Conservation (phyloP, 2,797 vertebrate species). For the Spatula versicolor region DNA sequence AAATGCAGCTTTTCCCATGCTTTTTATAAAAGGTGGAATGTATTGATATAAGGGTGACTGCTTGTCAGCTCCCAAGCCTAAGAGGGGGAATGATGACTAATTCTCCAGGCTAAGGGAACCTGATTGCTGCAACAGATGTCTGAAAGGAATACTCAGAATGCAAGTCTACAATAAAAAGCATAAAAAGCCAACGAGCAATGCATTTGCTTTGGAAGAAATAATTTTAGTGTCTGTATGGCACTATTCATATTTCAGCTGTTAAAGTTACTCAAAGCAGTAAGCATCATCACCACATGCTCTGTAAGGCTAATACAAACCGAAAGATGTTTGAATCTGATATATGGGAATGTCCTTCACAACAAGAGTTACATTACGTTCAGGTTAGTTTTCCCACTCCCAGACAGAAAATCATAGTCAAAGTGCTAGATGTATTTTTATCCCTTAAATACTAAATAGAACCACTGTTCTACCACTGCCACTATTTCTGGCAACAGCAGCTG, state of each 20-base stretch:
- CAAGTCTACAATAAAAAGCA: constrained; percentile 10
- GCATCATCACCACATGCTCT: not conserved
- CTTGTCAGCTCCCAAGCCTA: constrained; percentile 40
- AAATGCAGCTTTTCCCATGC: not conserved
- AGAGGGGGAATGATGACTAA: not conserved
- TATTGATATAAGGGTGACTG: not conserved
- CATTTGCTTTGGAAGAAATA: constrained; percentile 28
- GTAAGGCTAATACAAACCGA: not conserved
- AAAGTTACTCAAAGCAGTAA: not conserved
- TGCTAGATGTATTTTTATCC: constrained; percentile 25
- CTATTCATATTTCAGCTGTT: constrained; percentile 29
- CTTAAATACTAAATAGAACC: constrained; percentile 42
- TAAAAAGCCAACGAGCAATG: not conserved
- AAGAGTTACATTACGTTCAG: not conserved
- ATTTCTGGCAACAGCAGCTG: constrained; percentile 32
- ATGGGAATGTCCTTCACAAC: not conserved
- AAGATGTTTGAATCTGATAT: not conserved
- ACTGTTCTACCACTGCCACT: not conserved
- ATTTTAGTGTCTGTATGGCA: not conserved
- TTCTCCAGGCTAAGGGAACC: not conserved
- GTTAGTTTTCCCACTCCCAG: constrained; percentile 1
- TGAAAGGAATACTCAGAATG: constrained; percentile 36
- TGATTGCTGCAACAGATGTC: not conserved
- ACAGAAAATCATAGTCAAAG: not conserved
- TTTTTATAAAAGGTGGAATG: not conserved